phyloP scores from a whole-genome alignment of 2,797 vertebrate species.

The Centroberyx gerrardi region DNA sequence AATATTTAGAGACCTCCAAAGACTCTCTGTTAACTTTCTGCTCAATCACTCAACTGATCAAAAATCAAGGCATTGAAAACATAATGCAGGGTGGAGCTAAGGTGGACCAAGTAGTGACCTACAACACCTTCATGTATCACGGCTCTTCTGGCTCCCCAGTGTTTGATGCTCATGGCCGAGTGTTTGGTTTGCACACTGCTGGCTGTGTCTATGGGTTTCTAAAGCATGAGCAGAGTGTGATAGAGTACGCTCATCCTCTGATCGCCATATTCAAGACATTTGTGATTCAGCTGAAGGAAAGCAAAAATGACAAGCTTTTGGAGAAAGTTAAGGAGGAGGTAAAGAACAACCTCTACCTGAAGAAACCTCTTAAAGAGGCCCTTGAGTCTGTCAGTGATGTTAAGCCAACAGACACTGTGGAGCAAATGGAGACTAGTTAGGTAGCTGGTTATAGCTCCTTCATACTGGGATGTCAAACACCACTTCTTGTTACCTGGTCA shows the following conservation, averaged over 20 bases:
- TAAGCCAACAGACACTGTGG: no score
- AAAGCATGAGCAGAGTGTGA: rapidly evolving
- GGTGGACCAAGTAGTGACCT: not conserved
- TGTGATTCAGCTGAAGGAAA: not conserved
- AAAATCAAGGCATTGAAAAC: not conserved
- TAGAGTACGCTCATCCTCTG: not conserved
- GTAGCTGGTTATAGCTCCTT: no score
- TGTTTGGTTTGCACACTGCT: not conserved
- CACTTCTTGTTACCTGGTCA: no score
- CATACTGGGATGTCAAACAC: no score
- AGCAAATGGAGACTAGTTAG: no score
- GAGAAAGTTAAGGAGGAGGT: not conserved
- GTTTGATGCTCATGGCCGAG: no score
- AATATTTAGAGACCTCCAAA: not conserved
- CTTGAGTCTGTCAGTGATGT: no score
- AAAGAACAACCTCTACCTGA: rapidly evolving
- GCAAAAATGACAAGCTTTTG: rapidly evolving
- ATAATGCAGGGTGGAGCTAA: not conserved
- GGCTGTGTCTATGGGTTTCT: rapidly evolving
- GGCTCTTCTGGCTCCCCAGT: not conserved
- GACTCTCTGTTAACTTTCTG: rapidly evolving
- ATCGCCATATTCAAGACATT: not conserved
- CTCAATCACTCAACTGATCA: rapidly evolving
- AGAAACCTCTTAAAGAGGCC: no score
- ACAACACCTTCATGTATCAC: constrained; percentile 41